A percentile compares a stretch with the other conserved stretches of the same genome.
Conservation (phyloP, 2,797 vertebrate genomes). For the Smutsia temminckii region DNA sequence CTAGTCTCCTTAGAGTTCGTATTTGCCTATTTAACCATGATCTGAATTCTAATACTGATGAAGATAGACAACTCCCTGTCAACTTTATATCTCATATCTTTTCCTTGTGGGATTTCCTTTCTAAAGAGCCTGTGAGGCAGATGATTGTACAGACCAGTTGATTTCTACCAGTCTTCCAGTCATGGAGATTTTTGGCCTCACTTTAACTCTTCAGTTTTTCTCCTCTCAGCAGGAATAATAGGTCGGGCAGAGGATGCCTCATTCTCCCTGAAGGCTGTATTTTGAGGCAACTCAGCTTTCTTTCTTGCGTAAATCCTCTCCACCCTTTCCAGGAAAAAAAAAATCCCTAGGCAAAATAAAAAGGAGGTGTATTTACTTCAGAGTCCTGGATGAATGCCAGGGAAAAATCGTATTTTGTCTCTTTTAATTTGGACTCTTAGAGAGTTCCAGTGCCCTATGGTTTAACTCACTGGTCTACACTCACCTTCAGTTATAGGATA, state of each 20-base stretch:
- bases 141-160: not conserved
- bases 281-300: conserved; percentile 55
- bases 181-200: conserved; percentile 1
- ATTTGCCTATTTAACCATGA: not conserved
- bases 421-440: conserved; percentile 2
- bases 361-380: not conserved
- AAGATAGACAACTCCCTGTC: not conserved
- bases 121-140: not conserved
- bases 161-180: not conserved
- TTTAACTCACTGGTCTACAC: not conserved
- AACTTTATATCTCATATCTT: not conserved
- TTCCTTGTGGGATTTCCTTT: not conserved
- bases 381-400: not conserved
- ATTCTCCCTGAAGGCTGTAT: conserved; percentile 44
- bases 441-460: not conserved
- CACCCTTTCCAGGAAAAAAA: not conserved
- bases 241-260: not conserved
- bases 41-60: not conserved
- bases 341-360: conserved; percentile 34
- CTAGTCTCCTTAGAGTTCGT: not conserved
- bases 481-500: not conserved
- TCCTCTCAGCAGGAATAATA: not conserved
- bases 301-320: conserved; percentile 10
- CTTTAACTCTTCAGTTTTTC: conserved; percentile 7
- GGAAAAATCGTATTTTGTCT: not conserved